phyloP scores from a whole-genome alignment of 2,888 invertebrate genomes.

The Mayetiola destructor region DNA sequence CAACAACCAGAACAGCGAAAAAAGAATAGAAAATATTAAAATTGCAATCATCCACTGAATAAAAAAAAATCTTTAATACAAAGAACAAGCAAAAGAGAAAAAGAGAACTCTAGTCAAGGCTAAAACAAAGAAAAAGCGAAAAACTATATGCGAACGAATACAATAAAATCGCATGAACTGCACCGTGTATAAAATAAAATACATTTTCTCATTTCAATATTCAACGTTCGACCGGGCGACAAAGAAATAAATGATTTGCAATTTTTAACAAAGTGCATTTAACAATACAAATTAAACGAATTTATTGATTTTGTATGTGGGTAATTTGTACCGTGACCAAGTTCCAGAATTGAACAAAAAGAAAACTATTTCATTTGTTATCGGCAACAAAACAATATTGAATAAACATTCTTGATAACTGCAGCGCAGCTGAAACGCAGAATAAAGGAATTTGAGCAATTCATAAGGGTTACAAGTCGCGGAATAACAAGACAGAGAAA shows the following conservation, averaged over 20 bases:
- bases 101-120: slow-evolving; percentile 12
- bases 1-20: not conserved
- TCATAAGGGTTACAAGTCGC: not conserved
- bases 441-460: no score
- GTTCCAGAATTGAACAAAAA: not conserved
- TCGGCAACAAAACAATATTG: not conserved
- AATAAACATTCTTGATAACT: slow-evolving; percentile 3
- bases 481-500: no score
- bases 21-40: not conserved
- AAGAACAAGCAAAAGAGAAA: no score
- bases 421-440: no score
- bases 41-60: slow-evolving; percentile 1
- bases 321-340: no score
- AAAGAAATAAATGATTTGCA: not conserved
- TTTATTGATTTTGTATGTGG: no score
- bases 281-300: not conserved
- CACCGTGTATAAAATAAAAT: not conserved
- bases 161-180: not conserved
- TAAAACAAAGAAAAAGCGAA: not conserved
- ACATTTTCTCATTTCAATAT: no score
- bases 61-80: no score
- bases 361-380: no score
- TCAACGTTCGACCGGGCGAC: no score
- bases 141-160: not conserved
- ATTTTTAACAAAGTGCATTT: not conserved